These are phyloP conservation scores for Pleuronectes platessa DNA, from an alignment of 2,113 vertebrate species.

Conservation along the genomic window DNA sequence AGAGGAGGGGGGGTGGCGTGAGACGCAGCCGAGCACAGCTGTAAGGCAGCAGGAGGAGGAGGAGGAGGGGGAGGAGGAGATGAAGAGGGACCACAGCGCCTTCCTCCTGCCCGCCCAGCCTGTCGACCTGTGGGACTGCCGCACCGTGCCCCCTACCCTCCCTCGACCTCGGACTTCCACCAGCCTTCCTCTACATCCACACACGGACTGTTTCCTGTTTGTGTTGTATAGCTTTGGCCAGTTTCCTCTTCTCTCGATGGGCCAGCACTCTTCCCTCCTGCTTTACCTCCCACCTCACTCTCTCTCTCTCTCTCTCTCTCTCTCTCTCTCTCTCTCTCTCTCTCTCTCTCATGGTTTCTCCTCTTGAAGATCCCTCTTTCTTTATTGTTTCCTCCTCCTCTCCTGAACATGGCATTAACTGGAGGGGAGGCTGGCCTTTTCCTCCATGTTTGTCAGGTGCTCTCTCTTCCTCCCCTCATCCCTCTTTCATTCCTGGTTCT, in stretches of 20 bases:
- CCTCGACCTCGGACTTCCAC: constrained; percentile 23
- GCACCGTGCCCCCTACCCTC: constrained; percentile 23
- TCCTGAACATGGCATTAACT: constrained; percentile 71
- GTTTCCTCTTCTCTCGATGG: constrained; percentile 55
- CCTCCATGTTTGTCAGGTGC: constrained; percentile 79
- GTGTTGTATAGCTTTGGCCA: constrained; percentile 77
- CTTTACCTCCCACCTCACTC: constrained; percentile 35
- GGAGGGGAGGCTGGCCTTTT: constrained; percentile 82
- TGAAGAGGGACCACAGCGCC: constrained; percentile 51
- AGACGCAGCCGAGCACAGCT: constrained; percentile 47
- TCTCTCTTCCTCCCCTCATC: constrained; percentile 31
- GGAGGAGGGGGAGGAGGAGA: constrained; percentile 3
- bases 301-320: constrained; percentile 3
- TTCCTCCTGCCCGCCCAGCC: constrained; percentile 46
- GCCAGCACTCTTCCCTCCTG: constrained; percentile 48
- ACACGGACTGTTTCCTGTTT: constrained; percentile 71
- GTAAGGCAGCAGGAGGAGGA: constrained; percentile 24
- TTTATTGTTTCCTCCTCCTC: constrained; percentile 52
- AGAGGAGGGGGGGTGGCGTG: not conserved
- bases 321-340: constrained; percentile 9
- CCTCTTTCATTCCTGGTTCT: constrained; percentile 60
- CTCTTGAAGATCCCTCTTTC: constrained; percentile 18
- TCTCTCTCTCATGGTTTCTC: constrained; percentile 3
- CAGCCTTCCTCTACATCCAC: constrained; percentile 53
- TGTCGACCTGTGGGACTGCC: constrained; percentile 61